phyloP scores from a whole-genome alignment of 2,113 vertebrate genomes.

The Vidua chalybeata region DNA sequence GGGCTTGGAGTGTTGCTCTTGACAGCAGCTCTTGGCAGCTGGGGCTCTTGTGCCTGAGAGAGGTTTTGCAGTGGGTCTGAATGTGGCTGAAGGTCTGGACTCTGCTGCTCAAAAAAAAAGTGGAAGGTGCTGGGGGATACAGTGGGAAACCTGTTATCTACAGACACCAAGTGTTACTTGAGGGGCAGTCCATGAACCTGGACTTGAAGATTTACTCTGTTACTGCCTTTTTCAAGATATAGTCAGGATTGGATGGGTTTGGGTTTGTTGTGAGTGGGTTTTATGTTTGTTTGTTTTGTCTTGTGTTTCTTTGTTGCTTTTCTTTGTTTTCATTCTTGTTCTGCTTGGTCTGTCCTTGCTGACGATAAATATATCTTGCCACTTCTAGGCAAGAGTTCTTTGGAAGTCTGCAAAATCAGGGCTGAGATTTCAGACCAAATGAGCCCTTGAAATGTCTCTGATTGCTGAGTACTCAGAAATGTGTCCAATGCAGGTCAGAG shows the following conservation, averaged over 20 bases:
- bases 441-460: not conserved
- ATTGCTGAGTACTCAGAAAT: not conserved
- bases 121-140: not conserved
- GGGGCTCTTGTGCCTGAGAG: not conserved
- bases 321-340: not conserved
- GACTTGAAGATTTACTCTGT: not conserved
- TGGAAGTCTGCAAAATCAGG: fast-evolving
- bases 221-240: not conserved
- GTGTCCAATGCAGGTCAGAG: not conserved
- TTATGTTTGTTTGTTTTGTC: not conserved
- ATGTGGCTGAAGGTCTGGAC: not conserved
- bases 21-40: not conserved
- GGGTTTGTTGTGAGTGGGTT: not conserved
- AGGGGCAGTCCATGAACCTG: fast-evolving
- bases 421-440: not conserved
- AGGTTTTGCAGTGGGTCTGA: fast-evolving
- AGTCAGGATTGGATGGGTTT: not conserved
- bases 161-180: not conserved
- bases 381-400: not conserved
- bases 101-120: not conserved
- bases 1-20: too few species aligned
- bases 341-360: not conserved
- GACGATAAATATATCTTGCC: not conserved
- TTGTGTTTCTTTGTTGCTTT: not conserved
- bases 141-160: not conserved